Base-by-base conservation (phyloP, 2,113 vertebrate genomes). In the Balaeniceps rex region DNA sequence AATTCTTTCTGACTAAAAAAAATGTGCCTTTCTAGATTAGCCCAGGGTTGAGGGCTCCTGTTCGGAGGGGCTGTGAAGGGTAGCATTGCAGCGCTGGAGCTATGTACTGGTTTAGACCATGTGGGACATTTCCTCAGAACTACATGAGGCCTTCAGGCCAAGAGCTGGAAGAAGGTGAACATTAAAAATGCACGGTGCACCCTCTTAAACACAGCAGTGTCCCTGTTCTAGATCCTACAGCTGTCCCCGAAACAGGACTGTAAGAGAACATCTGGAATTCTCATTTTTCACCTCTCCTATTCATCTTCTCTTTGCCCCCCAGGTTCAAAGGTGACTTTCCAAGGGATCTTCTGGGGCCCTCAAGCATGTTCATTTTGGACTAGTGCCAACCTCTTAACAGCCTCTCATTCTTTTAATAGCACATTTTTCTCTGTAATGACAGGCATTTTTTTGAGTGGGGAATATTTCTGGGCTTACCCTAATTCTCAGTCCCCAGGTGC, bases 1-100 rank as follows among this genome's bases (percentile, higher is more conserved):
- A 88, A 92, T 96, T 97, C 87, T 96, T 82, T 96, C 79, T 95
- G 92, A 93, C 82, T 94, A 77, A 92, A 94, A 86, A 86, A 72
- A 77, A 28, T 10, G 4, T 63, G 21, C 44, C 9, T 88, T 91
- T 91, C 63, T 54, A 72, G 71, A 61, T 44, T 38, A 80, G 24
- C 58, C 49, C 42, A 71, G 64, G 42, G 25, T 68, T 70, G 54
- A 96, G 61, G 54, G 51, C 74, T 92, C 26, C 69, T 47, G 0
- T 80, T 79, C 0, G 0, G 52, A 54, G 83, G 52, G 57, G 18
- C 57, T 82, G 19, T 64, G 77, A 71, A 75, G n/a, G n/a, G 60
- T 29, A 33, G 55, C 22, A 31, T 28, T 47, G 33, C 60, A 71
- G 34, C 5, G 2, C 33, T n/a, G 75, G 26, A 88, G n/a, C 65